Evolutionary conservation across 2,797 vertebrate species (phyloP), one percentile per base, ranked within the genome.

Genomic region (Gobionotothen gibberifrons): DNA sequence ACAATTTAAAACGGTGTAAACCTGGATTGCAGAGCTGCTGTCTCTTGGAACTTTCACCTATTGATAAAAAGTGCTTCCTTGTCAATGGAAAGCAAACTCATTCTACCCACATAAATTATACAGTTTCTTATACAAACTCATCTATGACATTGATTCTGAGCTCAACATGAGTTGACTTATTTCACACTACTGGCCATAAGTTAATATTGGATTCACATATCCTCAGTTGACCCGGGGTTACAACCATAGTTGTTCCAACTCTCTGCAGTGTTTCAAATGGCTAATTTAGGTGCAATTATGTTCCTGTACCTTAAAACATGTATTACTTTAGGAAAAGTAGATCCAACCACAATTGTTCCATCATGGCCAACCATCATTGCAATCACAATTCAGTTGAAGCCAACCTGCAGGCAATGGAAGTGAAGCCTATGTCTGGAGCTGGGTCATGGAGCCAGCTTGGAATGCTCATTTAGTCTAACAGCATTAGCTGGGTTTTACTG

Each of bases 381-480:
- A 52, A 42, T 55, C 29, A 48, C 29, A 12, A 17, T 4, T 9
- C n/a, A 49, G 29, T 62, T 46, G 16, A 2, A 47, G 42, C 16
- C 21, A 43, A 26, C 17, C 11, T 19, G 8, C 32, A 9, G 32
- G 32, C 26, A 29, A 15, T 36, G 4, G 17, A 7, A 53, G n/a
- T 48, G 11, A 16, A 2, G 3, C 42, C n/a, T 17, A 19, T n/a
- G 2, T 15, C 44, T 1, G 26, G 3, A 26, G 42, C 3, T 3
- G n/a, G 26, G 13, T 26, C 9, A 67, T 32, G 17, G 11, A 69
- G 17, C 22, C 16, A 44, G 13, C 26, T 7, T 48, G 0, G 47
- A 32, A 55, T 17, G 43, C 44, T 17, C 16, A 56, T 52, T 73
- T 53, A 70, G 54, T 72, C 19, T 12, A 55, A 47, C 53, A 69